Evolutionary conservation across 1,140 invertebrate species (phyloP).

Genomic region (Sminthurinus signatus): DNA sequence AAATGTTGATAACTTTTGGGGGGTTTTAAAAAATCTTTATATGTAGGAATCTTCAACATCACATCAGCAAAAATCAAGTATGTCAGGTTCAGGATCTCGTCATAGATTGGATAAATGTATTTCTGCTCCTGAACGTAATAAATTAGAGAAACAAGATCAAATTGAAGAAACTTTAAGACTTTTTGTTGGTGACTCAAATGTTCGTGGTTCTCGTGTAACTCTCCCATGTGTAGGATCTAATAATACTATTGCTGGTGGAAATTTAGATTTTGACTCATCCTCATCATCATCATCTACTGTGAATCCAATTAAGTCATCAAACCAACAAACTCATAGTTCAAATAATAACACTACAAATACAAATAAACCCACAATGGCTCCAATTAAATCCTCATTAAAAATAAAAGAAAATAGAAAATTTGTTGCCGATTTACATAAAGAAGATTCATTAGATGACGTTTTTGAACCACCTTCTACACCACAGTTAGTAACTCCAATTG

Average conservation of each 20-base stretch:
- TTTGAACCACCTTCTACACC: conserved; percentile 8
- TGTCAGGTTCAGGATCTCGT: background rate
- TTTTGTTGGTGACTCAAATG: conserved; percentile 18
- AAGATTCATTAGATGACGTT: conserved; percentile 7
- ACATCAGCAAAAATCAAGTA: too few relatives aligned
- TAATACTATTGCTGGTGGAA: background rate
- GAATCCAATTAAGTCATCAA: too few relatives aligned
- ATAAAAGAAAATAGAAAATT: background rate
- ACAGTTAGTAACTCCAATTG: too few relatives aligned
- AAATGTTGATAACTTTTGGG: too few relatives aligned
- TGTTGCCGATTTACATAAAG: too few relatives aligned
- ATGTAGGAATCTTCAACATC: background rate
- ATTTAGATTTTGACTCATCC: background rate
- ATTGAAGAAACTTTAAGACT: conserved; percentile 22
- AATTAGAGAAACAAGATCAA: conserved; percentile 23
- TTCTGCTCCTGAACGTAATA: conserved; percentile 20
- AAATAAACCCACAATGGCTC: too few relatives aligned
- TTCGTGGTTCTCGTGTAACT: conserved; percentile 14
- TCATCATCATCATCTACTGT: too few relatives aligned
- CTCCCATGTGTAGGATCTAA: conserved; percentile 2
- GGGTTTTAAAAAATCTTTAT: too few relatives aligned
- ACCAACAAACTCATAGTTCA: too few relatives aligned
- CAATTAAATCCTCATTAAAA: background rate
- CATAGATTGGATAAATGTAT: conserved; percentile 22
- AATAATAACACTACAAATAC: too few relatives aligned